These are phyloP conservation scores for Zoanthus sociatus DNA, from an alignment of 92 coral and sea anemone species.

Conservation along the genomic window DNA sequence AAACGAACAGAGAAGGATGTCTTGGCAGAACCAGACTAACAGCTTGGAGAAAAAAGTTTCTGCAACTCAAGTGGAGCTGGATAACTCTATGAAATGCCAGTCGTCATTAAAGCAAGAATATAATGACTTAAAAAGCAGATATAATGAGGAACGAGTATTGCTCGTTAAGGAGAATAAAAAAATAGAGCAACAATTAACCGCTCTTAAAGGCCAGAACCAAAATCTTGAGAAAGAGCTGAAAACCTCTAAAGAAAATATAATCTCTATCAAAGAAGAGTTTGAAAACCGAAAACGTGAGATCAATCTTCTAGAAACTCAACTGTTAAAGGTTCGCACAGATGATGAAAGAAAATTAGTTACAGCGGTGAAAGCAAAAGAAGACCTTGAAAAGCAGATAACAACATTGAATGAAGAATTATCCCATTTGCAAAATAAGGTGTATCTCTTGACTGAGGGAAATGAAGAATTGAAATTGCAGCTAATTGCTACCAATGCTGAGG, in stretches of 20 bases:
- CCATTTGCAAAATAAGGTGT: neutral
- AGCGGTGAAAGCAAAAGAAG: conserved; percentile 18
- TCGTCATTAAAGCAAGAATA: conserved; percentile 13
- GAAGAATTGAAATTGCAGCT: conserved; percentile 54
- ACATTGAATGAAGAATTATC: conserved; percentile 44
- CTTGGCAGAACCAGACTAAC: conserved; percentile 1
- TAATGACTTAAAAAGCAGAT: neutral
- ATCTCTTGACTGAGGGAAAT: conserved; percentile 17
- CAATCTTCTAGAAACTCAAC: conserved; percentile 59
- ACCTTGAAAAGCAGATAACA: conserved; percentile 62
- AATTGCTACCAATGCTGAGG: conserved; percentile 33
- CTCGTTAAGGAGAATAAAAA: neutral
- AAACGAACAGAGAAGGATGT: neutral
- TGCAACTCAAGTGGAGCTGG: neutral
- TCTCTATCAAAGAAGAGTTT: conserved; percentile 51
- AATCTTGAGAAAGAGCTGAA: conserved; percentile 1
- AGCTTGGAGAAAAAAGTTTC: conserved; percentile 14
- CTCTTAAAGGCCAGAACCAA: neutral
- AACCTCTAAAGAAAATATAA: neutral
- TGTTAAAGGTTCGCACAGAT: conserved; percentile 23
- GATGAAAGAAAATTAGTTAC: neutral
- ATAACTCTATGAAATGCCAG: neutral
- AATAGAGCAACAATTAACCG: conserved; percentile 4
- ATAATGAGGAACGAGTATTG: neutral
- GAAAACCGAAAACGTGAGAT: conserved; percentile 65